These are phyloP conservation scores for Lethenteron camtschaticum DNA, from an alignment of 2,113 vertebrate genomes.

Conservation along the genomic window DNA sequence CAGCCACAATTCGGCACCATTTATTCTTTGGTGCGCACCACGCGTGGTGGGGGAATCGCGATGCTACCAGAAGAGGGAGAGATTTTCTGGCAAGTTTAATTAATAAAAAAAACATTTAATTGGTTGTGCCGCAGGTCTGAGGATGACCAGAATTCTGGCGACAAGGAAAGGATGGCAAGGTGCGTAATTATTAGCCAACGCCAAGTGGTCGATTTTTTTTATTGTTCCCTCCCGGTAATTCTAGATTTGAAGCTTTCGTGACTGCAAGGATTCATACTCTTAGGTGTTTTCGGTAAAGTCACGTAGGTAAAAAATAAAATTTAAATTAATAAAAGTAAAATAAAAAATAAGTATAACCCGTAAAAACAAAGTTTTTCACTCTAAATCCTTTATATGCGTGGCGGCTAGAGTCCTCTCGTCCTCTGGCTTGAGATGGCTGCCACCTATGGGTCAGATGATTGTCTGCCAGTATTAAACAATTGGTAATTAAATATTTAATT, in stretches of 20 bases:
- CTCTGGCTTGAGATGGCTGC: too few species aligned
- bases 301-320: slow-evolving; percentile 11
- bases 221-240: slow-evolving; percentile 13
- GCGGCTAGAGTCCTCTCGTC: too few species aligned
- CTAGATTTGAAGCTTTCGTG: neutral
- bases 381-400: too few species aligned
- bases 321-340: neutral
- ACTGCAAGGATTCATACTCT: slow-evolving; percentile 11
- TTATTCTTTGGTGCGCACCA: too few species aligned
- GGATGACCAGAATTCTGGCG: slow-evolving; percentile 65
- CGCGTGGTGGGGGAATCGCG: too few species aligned
- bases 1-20: too few species aligned
- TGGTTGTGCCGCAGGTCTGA: slow-evolving; percentile 31
- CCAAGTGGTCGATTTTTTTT: slow-evolving; percentile 19
- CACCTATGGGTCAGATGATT: too few species aligned
- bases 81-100: neutral
- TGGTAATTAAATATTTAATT: too few species aligned
- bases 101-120: neutral
- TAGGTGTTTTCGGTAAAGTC: slow-evolving; percentile 15
- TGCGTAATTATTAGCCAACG: slow-evolving; percentile 34
- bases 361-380: too few species aligned
- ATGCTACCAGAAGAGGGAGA: too few species aligned
- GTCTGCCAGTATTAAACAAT: too few species aligned
- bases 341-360: too few species aligned
- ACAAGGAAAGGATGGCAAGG: slow-evolving; percentile 76